Base-by-base conservation (phyloP, 1,140 invertebrate genomes). In the Zaprionus inermis region DNA sequence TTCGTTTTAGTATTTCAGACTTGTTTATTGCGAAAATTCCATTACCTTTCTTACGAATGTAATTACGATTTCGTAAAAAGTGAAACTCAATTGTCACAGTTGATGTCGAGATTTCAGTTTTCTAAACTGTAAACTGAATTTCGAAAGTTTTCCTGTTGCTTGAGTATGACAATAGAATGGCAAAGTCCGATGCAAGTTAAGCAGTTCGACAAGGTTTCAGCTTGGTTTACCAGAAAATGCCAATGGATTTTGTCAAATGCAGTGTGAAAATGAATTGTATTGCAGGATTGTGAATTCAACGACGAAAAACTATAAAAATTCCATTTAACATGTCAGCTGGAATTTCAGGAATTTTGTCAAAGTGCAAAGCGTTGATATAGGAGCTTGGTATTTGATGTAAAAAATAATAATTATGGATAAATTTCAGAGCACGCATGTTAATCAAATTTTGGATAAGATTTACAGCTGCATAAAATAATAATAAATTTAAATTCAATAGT, bases 161-260 rank as follows among this genome's bases (percentile, higher is more conserved):
- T 3, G n/a, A n/a, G 24, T 41, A 16, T 2, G 7, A 41, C n/a
- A 44, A 44, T 44, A 7, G n/a, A 44, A 9, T 44, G 16, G 7
- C 38, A 3, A 18, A 10, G 38, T 44, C 3, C 7, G 6, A 7
- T n/a, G n/a, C n/a, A 44, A 38, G 36, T 38, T 38, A 38, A n/a
- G n/a, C 12, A 38, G 2, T n/a, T 38, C 36, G 14, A 38, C 14
- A 38, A 16, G n/a, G n/a, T 11, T 36, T 30, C 11, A 54, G 14
- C 24, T 54, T 54, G 22, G 51, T 16, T 11, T 38, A 14, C 11
- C 36, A 22, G n/a, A 38, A 61, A 69, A 46, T 63, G n/a, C n/a
- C 57, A 46, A 34, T 30, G 65, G 69, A 73, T 69, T 69, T 9
- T 61, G 71, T 46, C 71, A 69, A 73, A 61, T 61, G 65, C 57